Evolutionary conservation across 2,797 vertebrate genomes (phyloP), one percentile per base, ranked within the genome.

Genomic region (Sphaeramia orbicularis): DNA sequence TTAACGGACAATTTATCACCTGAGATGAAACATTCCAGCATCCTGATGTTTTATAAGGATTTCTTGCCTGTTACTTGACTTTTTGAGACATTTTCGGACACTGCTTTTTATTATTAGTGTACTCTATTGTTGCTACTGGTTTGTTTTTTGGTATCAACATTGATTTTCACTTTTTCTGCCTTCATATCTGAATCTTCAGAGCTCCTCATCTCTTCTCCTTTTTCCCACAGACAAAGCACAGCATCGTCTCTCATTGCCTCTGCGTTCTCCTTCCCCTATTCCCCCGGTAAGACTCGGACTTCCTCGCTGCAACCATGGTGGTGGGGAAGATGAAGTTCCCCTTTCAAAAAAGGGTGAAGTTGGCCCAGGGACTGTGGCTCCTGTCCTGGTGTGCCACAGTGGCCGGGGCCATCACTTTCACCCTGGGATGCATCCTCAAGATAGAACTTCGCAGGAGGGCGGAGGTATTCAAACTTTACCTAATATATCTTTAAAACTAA

Each of bases 281-380:
- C 79, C 89, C 83, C 76, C 32, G 40, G 83, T 87, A 40, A 87
- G 65, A 67, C 78, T 80, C 70, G 2, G 60, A 71, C 15, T 48
- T 59, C 50, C 30, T 73, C 9, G n/a, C 81, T 68, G 85, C 84
- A 83, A 86, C 57, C 89, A 96, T 95, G 95, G 94, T 93, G 75
- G 89, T 95, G 55, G 91, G 94, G 86, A 95, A 94, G 91, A 94
- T 95, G 87, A 95, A 94, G 86, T 95, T 96, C 71, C 93, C 94
- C 32, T 94, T 94, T 64, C 65, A 94, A 68, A 96, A 94, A 83
- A 92, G 95, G 80, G 93, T 95, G 71, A 94, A 94, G 85, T 65
- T 95, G 13, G 94, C 94, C 72, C 94, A 95, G 76, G 92, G 93
- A 71, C 89, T 95, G 65, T 95, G 95, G 95, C 70, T 95, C 57